Base-by-base conservation (phyloP, 1,140 invertebrate genomes). In the Megathymus violae region DNA sequence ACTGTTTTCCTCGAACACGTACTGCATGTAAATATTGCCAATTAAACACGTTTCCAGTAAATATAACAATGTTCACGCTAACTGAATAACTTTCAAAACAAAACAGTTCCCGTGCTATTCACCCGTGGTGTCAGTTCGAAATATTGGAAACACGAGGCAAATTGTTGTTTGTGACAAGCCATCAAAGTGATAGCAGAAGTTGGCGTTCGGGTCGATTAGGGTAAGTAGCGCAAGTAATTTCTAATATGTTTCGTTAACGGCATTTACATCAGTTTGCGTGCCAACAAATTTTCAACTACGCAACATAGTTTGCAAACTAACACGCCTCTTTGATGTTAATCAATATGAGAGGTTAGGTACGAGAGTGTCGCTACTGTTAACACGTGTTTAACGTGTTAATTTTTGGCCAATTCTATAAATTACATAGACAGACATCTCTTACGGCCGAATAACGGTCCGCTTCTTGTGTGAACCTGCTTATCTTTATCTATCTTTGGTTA, bases 211-310 rank as follows among this genome's bases (percentile, higher is more conserved):
- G 72, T 88, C 80, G 80, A 84, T 85, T 84, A 88, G 70, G 64
- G 78, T 71, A 72, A 84, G 75, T 79, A 82, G 83, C 66, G 73
- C 62, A 78, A 86, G 81, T 83, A 82, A 87, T 87, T 82, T 85
- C 78, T 85, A 85, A 83, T 87, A 87, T 85, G 77, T 86, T 84
- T 77, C 76, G 78, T 81, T 87, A 89, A 83, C 76, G 75, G 80
- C 82, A 87, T 76, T 87, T 87, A 75, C 72, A 67, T 63, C 68
- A 84, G 82, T 84, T 82, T 52, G 48, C 66, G 58, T 66, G 59
- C 74, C 63, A 69, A 72, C 66, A 78, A 84, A 87, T 84, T 85
- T 86, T 79, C 67, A 64, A 50, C 60, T 69, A 75, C 62, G 46
- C 65, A 54, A 64, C 74, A 82, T 84, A 81, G 78, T 88, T 82